Conservation (phyloP, 1,140 invertebrate genomes). For the Dendrolimus punctatus region DNA sequence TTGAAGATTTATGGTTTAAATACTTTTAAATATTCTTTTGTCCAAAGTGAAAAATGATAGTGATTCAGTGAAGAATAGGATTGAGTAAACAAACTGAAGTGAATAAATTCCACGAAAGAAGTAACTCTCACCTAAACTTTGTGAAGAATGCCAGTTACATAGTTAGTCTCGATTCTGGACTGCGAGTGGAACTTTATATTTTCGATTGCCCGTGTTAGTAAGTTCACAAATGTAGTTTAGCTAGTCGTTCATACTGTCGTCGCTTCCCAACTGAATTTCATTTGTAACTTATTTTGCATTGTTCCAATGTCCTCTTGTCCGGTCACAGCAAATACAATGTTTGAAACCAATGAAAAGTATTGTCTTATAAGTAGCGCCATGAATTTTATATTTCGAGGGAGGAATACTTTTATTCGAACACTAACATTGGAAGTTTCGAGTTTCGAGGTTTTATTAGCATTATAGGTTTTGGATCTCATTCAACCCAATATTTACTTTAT, state of each 20-base stretch:
- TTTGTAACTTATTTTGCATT: slow-evolving; percentile 55
- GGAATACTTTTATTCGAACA: too few species aligned
- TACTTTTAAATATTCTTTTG: too few species aligned
- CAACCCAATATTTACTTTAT: too few species aligned
- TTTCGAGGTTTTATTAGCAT: too few species aligned
- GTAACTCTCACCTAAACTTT: slow-evolving; percentile 54
- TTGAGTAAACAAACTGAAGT: slow-evolving; percentile 33
- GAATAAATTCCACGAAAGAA: slow-evolving; percentile 46
- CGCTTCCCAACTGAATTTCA: slow-evolving; percentile 45
- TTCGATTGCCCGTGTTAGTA: slow-evolving; percentile 65
- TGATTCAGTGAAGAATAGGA: slow-evolving; percentile 8
- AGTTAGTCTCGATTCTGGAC: slow-evolving; percentile 49
- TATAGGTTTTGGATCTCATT: too few species aligned
- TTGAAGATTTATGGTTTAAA: too few species aligned
- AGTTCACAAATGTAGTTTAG: slow-evolving; percentile 61
- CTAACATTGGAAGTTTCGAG: too few species aligned
- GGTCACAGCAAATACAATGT: slow-evolving; percentile 4
- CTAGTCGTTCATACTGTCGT: slow-evolving; percentile 41
- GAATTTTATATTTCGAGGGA: too few species aligned
- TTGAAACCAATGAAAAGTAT: not conserved
- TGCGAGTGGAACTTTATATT: slow-evolving; percentile 55
- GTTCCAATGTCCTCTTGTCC: slow-evolving; percentile 20
- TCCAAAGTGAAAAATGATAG: too few species aligned
- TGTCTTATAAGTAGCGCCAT: not conserved
- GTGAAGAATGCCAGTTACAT: slow-evolving; percentile 61